phyloP scores from a whole-genome alignment of 2,797 vertebrate species.

The Anableps anableps region DNA sequence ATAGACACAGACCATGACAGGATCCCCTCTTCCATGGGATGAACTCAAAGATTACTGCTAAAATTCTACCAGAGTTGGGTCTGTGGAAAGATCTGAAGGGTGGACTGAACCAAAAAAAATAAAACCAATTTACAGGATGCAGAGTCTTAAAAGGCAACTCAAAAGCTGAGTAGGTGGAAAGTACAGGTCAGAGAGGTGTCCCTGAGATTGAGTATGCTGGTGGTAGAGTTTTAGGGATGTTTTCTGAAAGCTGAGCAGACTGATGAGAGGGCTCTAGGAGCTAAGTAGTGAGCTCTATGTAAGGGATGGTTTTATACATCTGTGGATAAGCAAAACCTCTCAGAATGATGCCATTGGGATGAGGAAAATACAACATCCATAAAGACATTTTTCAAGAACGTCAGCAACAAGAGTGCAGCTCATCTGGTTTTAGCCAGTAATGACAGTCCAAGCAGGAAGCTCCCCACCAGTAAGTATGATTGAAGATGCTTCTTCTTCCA shows the following conservation, averaged over 20 bases:
- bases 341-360: background rate
- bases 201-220: no score
- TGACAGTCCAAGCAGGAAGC: background rate
- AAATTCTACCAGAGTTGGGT: background rate
- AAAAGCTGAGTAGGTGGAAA: background rate
- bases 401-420: background rate
- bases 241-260: no score
- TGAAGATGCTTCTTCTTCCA: background rate
- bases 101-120: background rate
- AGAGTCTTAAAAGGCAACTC: background rate
- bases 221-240: no score
- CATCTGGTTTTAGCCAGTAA: background rate
- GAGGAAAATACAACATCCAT: background rate
- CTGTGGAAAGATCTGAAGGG: background rate
- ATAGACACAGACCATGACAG: no score
- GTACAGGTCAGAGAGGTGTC: no score
- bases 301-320: background rate
- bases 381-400: no score
- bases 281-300: no score
- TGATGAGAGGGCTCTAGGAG: no score
- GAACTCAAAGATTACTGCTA: no score
- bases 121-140: background rate
- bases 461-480: background rate
- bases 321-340: background rate
- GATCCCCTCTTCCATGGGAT: no score